Evolutionary conservation across 2,113 vertebrate genomes (phyloP), one percentile per base, ranked within the genome.

Genomic region (Hemibates koningsi): DNA sequence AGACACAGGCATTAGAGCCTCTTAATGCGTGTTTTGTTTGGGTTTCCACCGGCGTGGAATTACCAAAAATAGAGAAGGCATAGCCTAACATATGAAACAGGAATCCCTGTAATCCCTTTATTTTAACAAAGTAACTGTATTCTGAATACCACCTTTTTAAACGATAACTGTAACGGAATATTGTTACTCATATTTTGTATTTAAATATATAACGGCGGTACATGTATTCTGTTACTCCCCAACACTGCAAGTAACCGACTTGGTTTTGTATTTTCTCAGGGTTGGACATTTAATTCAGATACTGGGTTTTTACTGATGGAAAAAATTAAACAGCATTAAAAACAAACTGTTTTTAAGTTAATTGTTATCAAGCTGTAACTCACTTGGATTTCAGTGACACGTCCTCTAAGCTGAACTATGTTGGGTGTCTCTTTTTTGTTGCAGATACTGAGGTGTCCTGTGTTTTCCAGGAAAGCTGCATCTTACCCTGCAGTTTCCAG

Each of bases 311-410:
- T 73, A 73, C 41, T 2, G 21, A 21, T 73, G 38, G 13, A 73
- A 73, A 73, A 76, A 48, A 32, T 6, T 32, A 32, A 32, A 32
- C 6, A 32, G 6, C 32, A 32, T 32, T 32, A 73, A 73, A 73
- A 76, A 48, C 12, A 0, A 68, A 41, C 5, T 3, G 10, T n/a
- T 66, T 66, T 66, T n/a, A 0, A 66, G 11, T 66, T 45, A 73
- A 17, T 17, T 43, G 6, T 76, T 32, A 32, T 32, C 32, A 32
- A 32, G 32, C 32, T 32, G 32, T 32, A 32, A 32, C 32, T 32
- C 32, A 2, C 32, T 32, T 48, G 1, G 16, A 19, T 48, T 76
- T 76, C 6, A 0, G 43, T 1, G 43, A 19, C 7, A 13, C 5
- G 4, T 61, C 27, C 16, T 11, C 7, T 48, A 43, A 61, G 21